Base-by-base conservation (phyloP, 2,113 vertebrate genomes). In the Oreochromis spilurus region DNA sequence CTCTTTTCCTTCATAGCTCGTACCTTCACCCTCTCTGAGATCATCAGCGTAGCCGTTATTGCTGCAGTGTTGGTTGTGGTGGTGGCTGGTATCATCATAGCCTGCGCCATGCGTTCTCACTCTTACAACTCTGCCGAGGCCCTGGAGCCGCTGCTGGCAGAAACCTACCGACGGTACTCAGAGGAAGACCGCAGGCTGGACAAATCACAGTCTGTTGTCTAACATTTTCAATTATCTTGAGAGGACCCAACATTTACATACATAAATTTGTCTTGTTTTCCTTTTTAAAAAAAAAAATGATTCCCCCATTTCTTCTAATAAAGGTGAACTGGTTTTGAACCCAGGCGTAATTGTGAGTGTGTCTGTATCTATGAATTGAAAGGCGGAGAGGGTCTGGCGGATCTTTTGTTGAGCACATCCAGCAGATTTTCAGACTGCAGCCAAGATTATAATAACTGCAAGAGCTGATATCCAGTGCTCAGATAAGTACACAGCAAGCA, bases 1-100 rank as follows among this genome's bases (percentile, higher is more conserved):
- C 26, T 54, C 17, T 24, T 54, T 84, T 16, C 48, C 16, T n/a
- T 8, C 7, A 12, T 81, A 99, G 98, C 91, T 92, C 96, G 87
- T 8, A 84, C 95, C 24, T 97, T 97, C 80, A 97, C 94, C 17
- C 82, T 97, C 79, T 97, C 97, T 55, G 98, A 99, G 92, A 97
- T 98, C 82, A 96, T 99, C 92, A 97, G 97, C 24, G 97, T 99
- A 6, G 97, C 95, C 36, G 96, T 99, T 17, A 94, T 98, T 4
- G 96, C 95, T 9, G 96, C 97, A 2, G 93, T 99, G 67, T 91
- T 97, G 82, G 96, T 98, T 31, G 95, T 97, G 55, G 96, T 97
- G 2, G 84, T 97, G 89, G 88, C 98, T 81, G 97, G 97, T 1
- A 94, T 93, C 21, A 90, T 93, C 29, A 95, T 96, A 7, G 96